Evolutionary conservation across 2,888 invertebrate genomes (phyloP).

Genomic region (Oegoconia quadripuncta): DNA sequence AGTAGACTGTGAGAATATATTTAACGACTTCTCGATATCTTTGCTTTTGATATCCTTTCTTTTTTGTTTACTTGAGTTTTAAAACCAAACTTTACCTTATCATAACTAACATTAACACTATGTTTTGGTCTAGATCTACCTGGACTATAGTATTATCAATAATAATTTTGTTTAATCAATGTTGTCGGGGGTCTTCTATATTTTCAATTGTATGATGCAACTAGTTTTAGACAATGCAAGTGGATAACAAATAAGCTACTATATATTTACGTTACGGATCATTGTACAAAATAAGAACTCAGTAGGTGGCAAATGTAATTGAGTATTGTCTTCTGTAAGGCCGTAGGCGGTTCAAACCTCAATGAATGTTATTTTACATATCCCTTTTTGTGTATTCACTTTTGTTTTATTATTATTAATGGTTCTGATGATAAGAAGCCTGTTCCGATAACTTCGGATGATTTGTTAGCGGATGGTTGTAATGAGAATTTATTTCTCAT

Average conservation of each 20-base stretch:
- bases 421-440: slow-evolving; percentile 35
- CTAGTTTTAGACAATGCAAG: slow-evolving; percentile 13
- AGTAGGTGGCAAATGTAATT: slow-evolving; percentile 63
- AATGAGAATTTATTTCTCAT: slow-evolving; percentile 4
- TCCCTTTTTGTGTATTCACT: slow-evolving; percentile 28
- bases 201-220: too few relatives aligned
- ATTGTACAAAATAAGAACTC: slow-evolving; percentile 30
- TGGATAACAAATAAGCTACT: slow-evolving; percentile 19
- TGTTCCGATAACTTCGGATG: too few relatives aligned
- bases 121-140: too few relatives aligned
- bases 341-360: slow-evolving; percentile 42
- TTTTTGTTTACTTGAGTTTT: too few relatives aligned
- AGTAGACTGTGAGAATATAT: too few relatives aligned
- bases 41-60: too few relatives aligned
- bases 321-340: slow-evolving; percentile 57
- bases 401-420: slow-evolving; percentile 48
- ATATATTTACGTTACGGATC: slow-evolving; percentile 20
- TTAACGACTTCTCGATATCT: too few relatives aligned
- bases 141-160: too few relatives aligned
- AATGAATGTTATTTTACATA: slow-evolving; percentile 39
- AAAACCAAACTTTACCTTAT: too few relatives aligned
- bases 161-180: too few relatives aligned
- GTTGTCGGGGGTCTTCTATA: too few relatives aligned
- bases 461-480: slow-evolving; percentile 29
- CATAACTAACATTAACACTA: too few relatives aligned